Conservation (phyloP, 1,140 invertebrate species). For the Heliconius melpomene region DNA sequence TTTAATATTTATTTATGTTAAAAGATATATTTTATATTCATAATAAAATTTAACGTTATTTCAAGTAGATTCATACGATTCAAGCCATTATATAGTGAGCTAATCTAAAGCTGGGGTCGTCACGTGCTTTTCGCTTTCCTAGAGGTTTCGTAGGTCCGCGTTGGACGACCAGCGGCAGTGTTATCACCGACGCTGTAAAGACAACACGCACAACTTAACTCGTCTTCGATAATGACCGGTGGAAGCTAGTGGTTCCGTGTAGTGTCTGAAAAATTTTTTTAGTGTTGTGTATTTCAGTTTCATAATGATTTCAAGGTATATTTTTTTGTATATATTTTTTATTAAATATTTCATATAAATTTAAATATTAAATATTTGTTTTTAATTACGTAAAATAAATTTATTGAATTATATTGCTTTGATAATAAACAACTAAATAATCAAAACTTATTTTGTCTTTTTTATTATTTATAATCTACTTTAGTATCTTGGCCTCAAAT, state of each 20-base stretch:
- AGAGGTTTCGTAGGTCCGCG: slow-evolving; percentile 55
- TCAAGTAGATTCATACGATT: slow-evolving; percentile 1
- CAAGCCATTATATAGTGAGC: slow-evolving; percentile 5
- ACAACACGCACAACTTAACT: slow-evolving; percentile 47
- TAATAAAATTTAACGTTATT: neutral
- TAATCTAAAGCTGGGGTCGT: slow-evolving; percentile 40
- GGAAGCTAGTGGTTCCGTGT: slow-evolving; percentile 34
- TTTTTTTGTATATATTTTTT: neutral
- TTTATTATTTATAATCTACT: no score
- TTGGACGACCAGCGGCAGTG: slow-evolving; percentile 50
- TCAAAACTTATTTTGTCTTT: no score
- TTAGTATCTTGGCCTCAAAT: no score
- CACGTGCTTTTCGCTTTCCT: slow-evolving; percentile 57
- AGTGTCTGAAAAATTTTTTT: slow-evolving; percentile 46
- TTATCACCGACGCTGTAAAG: slow-evolving; percentile 54
- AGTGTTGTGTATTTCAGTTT: slow-evolving; percentile 37
- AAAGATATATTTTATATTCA: neutral
- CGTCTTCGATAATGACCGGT: slow-evolving; percentile 44
- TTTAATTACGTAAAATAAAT: no score
- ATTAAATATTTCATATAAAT: neutral
- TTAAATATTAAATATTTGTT: no score
- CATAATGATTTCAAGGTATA: slow-evolving; percentile 48
- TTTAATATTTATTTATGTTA: neutral
- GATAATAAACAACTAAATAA: no score
- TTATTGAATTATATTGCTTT: no score